Percentiles rank a stretch among this genome's conserved stretches.
Conservation (phyloP, 2,888 invertebrate species). For the Auanema freiburgensis region DNA sequence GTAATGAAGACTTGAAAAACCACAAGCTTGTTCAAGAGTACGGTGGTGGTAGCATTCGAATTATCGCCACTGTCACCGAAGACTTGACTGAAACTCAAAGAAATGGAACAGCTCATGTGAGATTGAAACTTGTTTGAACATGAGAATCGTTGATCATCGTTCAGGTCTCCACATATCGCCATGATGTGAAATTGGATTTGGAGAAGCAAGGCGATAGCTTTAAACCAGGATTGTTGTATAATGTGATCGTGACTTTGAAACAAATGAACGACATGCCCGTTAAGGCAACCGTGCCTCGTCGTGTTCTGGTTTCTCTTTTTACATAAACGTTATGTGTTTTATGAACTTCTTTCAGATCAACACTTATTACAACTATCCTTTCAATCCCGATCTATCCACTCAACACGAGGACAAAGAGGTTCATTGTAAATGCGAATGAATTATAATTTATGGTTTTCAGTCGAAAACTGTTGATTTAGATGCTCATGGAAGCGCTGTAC, state of each 20-base stretch:
- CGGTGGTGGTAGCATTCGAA: constrained; percentile 78
- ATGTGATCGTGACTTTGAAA: constrained; percentile 71
- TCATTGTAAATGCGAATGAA: constrained; percentile 13
- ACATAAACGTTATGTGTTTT: not conserved
- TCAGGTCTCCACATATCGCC: constrained; percentile 77
- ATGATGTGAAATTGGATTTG: constrained; percentile 77
- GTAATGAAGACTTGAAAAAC: constrained; percentile 57
- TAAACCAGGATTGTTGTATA: constrained; percentile 83
- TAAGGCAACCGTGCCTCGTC: constrained; percentile 55
- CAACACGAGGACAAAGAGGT: constrained; percentile 60
- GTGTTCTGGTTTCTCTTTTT: constrained; percentile 41
- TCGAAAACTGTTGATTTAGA: constrained; percentile 58
- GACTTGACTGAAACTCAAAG: constrained; percentile 73
- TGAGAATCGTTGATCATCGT: constrained; percentile 8
- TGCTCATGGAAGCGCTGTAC: constrained; percentile 61
- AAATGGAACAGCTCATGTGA: constrained; percentile 56
- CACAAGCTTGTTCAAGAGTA: constrained; percentile 71
- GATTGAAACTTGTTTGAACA: not conserved
- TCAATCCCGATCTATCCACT: constrained; percentile 42
- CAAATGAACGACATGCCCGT: constrained; percentile 61
- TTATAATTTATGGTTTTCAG: constrained; percentile 9
- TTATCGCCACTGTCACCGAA: constrained; percentile 88
- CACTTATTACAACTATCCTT: constrained; percentile 62
- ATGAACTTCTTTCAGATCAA: constrained; percentile 37
- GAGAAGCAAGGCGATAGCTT: constrained; percentile 83